Conservation (phyloP, 1,140 invertebrate genomes). For the Scylla paramamosain region DNA sequence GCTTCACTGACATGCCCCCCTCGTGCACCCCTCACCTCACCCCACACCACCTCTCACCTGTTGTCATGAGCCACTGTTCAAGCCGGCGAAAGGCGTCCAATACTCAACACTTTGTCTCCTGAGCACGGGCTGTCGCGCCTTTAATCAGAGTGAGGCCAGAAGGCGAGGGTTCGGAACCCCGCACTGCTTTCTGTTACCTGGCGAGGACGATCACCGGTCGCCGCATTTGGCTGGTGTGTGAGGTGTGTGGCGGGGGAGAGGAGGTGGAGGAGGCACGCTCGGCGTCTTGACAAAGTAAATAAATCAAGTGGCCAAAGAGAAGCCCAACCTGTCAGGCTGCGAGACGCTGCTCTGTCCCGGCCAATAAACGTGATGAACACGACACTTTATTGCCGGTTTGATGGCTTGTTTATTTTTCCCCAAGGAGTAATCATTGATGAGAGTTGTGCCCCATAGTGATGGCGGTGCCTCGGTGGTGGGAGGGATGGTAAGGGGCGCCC, state of each 20-base stretch:
- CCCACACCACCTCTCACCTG: not conserved
- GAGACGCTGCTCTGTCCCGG: not conserved
- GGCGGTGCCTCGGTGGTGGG: not conserved
- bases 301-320: not conserved
- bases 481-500: not conserved
- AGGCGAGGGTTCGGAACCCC: no score
- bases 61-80: not conserved
- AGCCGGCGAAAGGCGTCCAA: not conserved
- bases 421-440: not conserved
- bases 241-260: not conserved
- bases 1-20: not conserved
- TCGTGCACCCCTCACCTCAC: no score
- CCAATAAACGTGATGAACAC: constrained; percentile 4
- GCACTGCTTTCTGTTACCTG: not conserved
- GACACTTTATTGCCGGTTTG: not conserved
- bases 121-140: no score
- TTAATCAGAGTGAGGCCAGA: no score
- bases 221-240: not conserved
- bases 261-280: not conserved
- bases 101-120: not conserved
- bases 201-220: not conserved
- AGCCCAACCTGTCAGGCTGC: not conserved
- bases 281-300: not conserved
- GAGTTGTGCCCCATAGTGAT: not conserved
- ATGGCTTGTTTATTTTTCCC: not conserved